Evolutionary conservation across 1,140 invertebrate species (phyloP).

Genomic region (Euura saliciscinereae): DNA sequence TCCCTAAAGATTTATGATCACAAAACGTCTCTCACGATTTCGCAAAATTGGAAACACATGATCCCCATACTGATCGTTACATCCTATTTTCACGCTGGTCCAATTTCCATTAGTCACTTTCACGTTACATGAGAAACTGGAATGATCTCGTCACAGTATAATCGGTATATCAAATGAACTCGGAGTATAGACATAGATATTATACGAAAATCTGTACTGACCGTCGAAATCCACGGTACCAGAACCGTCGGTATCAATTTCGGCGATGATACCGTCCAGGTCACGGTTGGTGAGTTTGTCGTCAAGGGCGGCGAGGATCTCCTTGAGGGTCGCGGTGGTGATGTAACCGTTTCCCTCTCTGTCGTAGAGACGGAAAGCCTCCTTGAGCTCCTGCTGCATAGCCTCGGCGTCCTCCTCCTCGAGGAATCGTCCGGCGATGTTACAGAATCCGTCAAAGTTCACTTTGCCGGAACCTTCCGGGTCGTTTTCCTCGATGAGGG

Average conservation of each 20-base stretch:
- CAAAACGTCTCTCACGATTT: no score
- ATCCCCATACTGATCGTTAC: no score
- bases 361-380: conserved; percentile 87
- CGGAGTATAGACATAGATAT: background rate
- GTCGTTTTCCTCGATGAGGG: conserved; percentile 84
- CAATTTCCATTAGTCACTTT: no score
- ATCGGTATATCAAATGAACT: conserved; percentile 7
- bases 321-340: conserved; percentile 87
- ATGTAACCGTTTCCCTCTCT: conserved; percentile 91
- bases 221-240: conserved; percentile 91
- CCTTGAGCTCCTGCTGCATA: conserved; percentile 92
- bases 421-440: conserved; percentile 87
- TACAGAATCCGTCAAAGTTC: conserved; percentile 92
- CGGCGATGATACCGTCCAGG: conserved; percentile 89
- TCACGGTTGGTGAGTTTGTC: conserved; percentile 85
- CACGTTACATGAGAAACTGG: background rate
- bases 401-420: conserved; percentile 91
- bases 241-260: conserved; percentile 93
- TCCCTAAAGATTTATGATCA: background rate
- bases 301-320: conserved; percentile 89
- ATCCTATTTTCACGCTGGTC: no score
- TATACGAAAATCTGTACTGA: conserved; percentile 44
- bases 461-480: conserved; percentile 85
- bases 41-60: no score
- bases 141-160: conserved; percentile 14